Percentiles rank a stretch among this genome's conserved stretches.
These are phyloP conservation scores for Polymixis flavicincta DNA, from an alignment of 2,888 invertebrate species.

Conservation along the genomic window DNA sequence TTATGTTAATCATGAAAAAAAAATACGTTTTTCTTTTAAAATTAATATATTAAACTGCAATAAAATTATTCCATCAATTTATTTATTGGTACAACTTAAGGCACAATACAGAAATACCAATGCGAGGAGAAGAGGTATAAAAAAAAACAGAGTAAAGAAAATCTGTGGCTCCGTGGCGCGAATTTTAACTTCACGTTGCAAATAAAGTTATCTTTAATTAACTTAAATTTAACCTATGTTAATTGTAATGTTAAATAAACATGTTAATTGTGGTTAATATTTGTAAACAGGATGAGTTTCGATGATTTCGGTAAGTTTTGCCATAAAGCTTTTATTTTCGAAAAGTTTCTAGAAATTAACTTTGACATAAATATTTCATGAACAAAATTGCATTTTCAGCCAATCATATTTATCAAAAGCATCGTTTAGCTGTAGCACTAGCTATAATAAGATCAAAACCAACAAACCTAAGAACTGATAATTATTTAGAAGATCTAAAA, in stretches of 20 bases:
- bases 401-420: slow-evolving; percentile 75
- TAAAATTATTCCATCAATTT: not conserved
- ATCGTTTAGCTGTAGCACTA: slow-evolving; percentile 74
- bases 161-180: slow-evolving; percentile 54
- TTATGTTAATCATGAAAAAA: too few relatives aligned
- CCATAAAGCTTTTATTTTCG: not conserved
- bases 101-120: slow-evolving; percentile 6
- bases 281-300: slow-evolving; percentile 73
- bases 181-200: slow-evolving; percentile 30
- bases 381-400: slow-evolving; percentile 70
- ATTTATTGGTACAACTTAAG: not conserved
- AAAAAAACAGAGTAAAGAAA: not conserved
- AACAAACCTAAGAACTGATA: slow-evolving; percentile 63
- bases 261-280: slow-evolving; percentile 16
- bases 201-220: not conserved
- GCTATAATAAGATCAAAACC: slow-evolving; percentile 78
- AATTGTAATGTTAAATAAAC: slow-evolving; percentile 19
- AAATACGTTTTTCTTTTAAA: not conserved
- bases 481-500: slow-evolving; percentile 73
- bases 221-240: not conserved
- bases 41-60: not conserved
- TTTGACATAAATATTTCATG: not conserved
- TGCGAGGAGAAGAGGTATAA: fast-evolving
- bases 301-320: slow-evolving; percentile 77
- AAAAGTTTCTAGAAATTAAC: not conserved